Conservation (phyloP, 2,888 invertebrate species). For the Agrochola lota region DNA sequence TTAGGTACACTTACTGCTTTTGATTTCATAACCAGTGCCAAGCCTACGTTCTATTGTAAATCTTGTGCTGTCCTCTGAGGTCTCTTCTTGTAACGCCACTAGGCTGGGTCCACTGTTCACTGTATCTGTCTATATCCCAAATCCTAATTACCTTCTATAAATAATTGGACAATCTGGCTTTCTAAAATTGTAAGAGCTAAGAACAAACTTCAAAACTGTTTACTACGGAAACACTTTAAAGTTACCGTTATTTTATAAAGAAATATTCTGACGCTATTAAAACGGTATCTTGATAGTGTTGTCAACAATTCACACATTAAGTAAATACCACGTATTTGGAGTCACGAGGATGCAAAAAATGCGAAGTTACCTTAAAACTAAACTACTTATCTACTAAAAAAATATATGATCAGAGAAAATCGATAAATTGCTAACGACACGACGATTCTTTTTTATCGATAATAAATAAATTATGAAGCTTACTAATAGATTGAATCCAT, state of each 20-base stretch:
- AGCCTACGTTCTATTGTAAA: not conserved
- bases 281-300: constrained; percentile 41
- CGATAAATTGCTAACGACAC: constrained; percentile 13
- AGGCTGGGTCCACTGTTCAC: not conserved
- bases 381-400: constrained; percentile 3
- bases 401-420: not conserved
- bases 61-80: not conserved
- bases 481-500: constrained; percentile 36
- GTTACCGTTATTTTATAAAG: constrained; percentile 32
- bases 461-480: constrained; percentile 35
- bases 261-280: constrained; percentile 39
- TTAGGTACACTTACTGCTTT: not conserved
- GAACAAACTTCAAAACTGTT: constrained; percentile 10
- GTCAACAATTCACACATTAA: constrained; percentile 39
- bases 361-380: not conserved
- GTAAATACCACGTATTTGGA: constrained; percentile 35
- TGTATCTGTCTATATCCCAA: not conserved
- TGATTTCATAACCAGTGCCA: not conserved
- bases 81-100: not conserved
- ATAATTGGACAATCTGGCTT: not conserved
- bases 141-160: not conserved
- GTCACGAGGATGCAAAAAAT: constrained; percentile 38
- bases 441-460: constrained; percentile 22
- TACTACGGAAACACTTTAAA: constrained; percentile 15
- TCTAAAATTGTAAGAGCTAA: not conserved